These are phyloP conservation scores for Acleris emargana DNA, from an alignment of 2,888 invertebrate genomes.

Conservation along the genomic window DNA sequence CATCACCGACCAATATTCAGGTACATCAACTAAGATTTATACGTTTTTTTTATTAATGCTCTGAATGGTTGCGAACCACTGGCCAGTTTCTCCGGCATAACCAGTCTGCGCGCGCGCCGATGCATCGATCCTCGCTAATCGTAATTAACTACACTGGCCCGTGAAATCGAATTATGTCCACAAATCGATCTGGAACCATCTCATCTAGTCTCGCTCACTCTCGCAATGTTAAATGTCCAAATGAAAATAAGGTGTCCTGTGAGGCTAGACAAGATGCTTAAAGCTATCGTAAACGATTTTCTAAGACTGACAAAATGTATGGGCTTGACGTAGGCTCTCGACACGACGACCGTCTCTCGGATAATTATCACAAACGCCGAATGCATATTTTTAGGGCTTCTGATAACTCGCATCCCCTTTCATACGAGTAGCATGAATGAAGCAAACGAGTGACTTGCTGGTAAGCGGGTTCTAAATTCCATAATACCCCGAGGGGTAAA, in stretches of 20 bases:
- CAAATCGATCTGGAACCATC: constrained; percentile 64
- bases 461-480: too few species aligned
- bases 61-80: constrained; percentile 70
- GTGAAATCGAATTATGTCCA: constrained; percentile 74
- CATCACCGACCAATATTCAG: constrained; percentile 1
- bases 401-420: too few species aligned
- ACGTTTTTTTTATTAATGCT: constrained; percentile 45
- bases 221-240: constrained; percentile 12
- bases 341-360: too few species aligned
- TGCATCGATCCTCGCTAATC: constrained; percentile 71
- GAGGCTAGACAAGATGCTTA: too few species aligned
- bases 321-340: too few species aligned
- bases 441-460: too few species aligned
- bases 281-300: too few species aligned
- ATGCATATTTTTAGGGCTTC: too few species aligned
- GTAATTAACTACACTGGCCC: constrained; percentile 74
- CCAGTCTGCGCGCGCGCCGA: constrained; percentile 63
- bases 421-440: too few species aligned
- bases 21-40: background rate
- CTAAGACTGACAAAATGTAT: too few species aligned
- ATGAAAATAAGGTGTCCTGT: background rate
- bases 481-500: too few species aligned
- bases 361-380: too few species aligned
- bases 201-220: constrained; percentile 44
- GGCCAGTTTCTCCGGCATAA: constrained; percentile 71